phyloP scores from a whole-genome alignment of 1,140 invertebrate genomes.

The Antheraea mylitta region DNA sequence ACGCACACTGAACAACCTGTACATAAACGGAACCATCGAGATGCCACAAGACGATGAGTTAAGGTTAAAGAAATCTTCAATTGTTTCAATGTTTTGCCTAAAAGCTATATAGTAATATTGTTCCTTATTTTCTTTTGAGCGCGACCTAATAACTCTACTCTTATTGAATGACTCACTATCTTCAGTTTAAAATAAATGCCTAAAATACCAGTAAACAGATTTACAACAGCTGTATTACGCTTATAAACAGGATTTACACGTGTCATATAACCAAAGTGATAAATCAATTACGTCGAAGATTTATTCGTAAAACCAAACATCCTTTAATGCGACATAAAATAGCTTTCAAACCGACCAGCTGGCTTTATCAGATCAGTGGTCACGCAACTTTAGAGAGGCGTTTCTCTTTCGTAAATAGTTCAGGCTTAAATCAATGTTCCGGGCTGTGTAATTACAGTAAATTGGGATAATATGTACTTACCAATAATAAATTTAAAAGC shows the following conservation, averaged over 20 bases:
- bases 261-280: neutral
- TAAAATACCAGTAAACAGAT: neutral
- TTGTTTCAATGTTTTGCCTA: too few relatives aligned
- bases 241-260: neutral
- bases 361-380: conserved; percentile 3
- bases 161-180: neutral
- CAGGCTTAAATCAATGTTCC: neutral
- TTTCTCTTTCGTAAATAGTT: neutral
- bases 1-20: too few relatives aligned
- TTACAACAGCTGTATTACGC: conserved; percentile 2
- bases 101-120: too few relatives aligned
- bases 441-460: neutral
- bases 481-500: neutral
- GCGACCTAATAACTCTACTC: neutral
- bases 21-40: too few relatives aligned
- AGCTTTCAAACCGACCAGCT: neutral
- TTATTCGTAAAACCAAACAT: conserved; percentile 1
- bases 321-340: conserved; percentile 2
- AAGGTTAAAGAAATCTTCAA: too few relatives aligned
- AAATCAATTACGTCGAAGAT: conserved; percentile 1
- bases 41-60: too few relatives aligned
- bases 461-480: neutral
- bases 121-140: too few relatives aligned
- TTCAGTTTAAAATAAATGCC: neutral
- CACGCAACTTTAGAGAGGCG: conserved; percentile 3